phyloP scores from a whole-genome alignment of 2,113 vertebrate genomes.

The Sphyrna mokarran region DNA sequence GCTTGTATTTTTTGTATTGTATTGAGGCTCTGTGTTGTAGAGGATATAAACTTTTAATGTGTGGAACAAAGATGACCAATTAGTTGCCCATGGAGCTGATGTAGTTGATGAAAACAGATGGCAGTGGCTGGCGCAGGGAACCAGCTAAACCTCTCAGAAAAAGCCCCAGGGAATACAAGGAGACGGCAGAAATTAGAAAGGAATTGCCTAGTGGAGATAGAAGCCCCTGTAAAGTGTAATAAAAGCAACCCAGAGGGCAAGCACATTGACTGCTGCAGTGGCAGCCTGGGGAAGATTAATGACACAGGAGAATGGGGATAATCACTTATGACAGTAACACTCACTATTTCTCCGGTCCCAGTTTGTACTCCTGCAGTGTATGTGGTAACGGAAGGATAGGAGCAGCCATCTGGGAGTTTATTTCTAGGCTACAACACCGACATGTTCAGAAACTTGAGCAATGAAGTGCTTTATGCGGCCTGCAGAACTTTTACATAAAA shows the following conservation, averaged over 20 bases:
- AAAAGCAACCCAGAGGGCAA: not conserved
- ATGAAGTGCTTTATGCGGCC: not conserved
- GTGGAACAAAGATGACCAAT: not conserved
- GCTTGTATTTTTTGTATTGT: not conserved
- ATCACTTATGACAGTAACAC: not conserved
- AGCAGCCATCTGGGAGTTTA: not conserved
- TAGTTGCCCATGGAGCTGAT: not conserved
- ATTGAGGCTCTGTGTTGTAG: not conserved
- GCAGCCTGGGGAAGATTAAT: slow-evolving; percentile 3
- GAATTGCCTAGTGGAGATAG: not conserved
- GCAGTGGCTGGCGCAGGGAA: not conserved
- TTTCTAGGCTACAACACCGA: not conserved
- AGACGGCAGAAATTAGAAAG: slow-evolving; percentile 4
- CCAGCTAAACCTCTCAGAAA: not conserved
- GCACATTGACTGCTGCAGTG: not conserved
- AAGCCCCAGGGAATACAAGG: not conserved
- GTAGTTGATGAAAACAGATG: slow-evolving; percentile 18
- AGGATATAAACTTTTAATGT: slow-evolving; percentile 10
- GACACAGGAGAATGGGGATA: not conserved
- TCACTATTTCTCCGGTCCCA: slow-evolving; percentile 5
- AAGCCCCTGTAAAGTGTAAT: not conserved
- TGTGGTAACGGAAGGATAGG: not conserved
- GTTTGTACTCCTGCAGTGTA: not conserved
- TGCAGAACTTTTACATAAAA: not conserved
- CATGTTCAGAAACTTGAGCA: not conserved